Percentiles rank a stretch among this genome's conserved stretches.
phyloP scores from a whole-genome alignment of 2,888 invertebrate species.

The Drosophila maculinotata region DNA sequence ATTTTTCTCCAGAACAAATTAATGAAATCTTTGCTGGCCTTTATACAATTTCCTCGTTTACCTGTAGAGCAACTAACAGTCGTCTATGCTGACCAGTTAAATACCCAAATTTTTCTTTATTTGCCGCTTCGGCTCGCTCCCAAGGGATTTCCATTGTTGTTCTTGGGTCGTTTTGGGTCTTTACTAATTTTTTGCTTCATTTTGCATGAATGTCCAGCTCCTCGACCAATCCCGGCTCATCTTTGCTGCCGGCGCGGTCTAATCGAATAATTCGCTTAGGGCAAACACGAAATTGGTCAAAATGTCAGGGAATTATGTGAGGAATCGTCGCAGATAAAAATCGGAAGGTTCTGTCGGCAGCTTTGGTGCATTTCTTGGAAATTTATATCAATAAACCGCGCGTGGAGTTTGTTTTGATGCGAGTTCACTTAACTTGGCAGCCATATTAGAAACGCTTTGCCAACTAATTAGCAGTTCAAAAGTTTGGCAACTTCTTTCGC shows the following conservation, averaged over 20 bases:
- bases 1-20: too few relatives aligned
- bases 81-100: not conserved
- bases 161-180: constrained; percentile 35
- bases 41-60: too few relatives aligned
- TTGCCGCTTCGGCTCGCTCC: constrained; percentile 9
- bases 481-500: constrained; percentile 41
- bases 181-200: constrained; percentile 37
- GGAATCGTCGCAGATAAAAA: constrained; percentile 36
- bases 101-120: constrained; percentile 1
- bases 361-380: constrained; percentile 60
- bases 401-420: constrained; percentile 51
- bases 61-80: constrained; percentile 2
- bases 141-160: constrained; percentile 12
- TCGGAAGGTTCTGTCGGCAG: constrained; percentile 33
- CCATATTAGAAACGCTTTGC: constrained; percentile 63
- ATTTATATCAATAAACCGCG: constrained; percentile 61
- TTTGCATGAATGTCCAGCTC: constrained; percentile 37
- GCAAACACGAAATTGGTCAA: constrained; percentile 39
- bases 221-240: constrained; percentile 11
- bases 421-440: constrained; percentile 58
- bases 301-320: constrained; percentile 38
- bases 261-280: constrained; percentile 77
- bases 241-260: constrained; percentile 45
- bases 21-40: too few relatives aligned
- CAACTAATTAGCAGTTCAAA: constrained; percentile 67